phyloP scores from a whole-genome alignment of 2,113 vertebrate genomes.

The Tor tambroides region DNA sequence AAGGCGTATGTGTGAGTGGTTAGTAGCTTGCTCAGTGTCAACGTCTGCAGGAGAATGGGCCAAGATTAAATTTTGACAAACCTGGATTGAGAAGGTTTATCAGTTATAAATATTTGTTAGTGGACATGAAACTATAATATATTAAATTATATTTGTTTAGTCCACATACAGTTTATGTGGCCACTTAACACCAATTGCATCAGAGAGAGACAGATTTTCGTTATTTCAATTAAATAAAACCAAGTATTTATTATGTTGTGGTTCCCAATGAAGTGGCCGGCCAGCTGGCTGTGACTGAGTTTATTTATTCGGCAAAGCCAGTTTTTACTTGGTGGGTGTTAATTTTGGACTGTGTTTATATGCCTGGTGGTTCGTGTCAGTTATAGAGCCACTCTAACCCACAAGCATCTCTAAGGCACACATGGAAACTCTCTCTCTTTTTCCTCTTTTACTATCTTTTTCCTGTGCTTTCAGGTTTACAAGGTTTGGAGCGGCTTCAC shows the following conservation, averaged over 20 bases:
- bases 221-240: background rate
- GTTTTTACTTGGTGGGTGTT: background rate
- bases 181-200: background rate
- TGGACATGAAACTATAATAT: too few relatives aligned
- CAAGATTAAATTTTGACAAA: background rate
- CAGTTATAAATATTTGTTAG: background rate
- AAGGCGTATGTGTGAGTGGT: slow-evolving; percentile 54
- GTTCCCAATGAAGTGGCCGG: background rate
- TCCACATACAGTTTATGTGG: background rate
- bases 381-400: background rate
- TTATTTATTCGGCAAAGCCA: background rate
- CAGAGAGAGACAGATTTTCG: background rate
- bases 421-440: background rate
- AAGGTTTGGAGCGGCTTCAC: background rate
- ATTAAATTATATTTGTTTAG: too few relatives aligned
- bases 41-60: background rate
- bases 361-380: background rate
- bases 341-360: background rate
- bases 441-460: background rate
- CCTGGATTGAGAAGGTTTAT: background rate
- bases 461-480: background rate
- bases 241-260: background rate
- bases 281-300: background rate
- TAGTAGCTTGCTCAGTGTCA: background rate
- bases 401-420: background rate